A percentile compares a stretch with the other conserved stretches of the same genome.
Conservation (phyloP, 1,140 invertebrate genomes). For the Aethina tumida region DNA sequence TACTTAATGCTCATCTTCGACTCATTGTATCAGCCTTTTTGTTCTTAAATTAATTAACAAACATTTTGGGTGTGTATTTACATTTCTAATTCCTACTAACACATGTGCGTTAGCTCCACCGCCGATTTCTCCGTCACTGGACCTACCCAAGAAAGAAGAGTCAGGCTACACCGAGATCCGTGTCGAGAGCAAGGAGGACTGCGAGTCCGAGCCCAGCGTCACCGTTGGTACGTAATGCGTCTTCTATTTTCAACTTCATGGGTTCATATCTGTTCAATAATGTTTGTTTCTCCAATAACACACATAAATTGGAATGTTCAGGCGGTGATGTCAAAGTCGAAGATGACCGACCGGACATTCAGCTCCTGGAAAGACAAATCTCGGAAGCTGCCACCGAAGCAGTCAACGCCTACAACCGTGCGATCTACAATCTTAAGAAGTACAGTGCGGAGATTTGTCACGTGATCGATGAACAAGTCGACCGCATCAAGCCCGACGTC, state of each 20-base stretch:
- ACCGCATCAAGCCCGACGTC: constrained; percentile 40
- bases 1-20: constrained; percentile 1
- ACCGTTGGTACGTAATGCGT: constrained; percentile 17
- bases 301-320: constrained; percentile 10
- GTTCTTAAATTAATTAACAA: constrained; percentile 11
- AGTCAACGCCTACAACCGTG: constrained; percentile 45
- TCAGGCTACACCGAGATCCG: constrained; percentile 27
- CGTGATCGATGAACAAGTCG: constrained; percentile 47
- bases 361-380: constrained; percentile 41
- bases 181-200: constrained; percentile 22
- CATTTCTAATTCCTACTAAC: no score
- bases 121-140: constrained; percentile 25
- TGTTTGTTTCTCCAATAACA: constrained; percentile 4
- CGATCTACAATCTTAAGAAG: constrained; percentile 42
- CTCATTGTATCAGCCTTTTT: constrained; percentile 1
- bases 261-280: not conserved
- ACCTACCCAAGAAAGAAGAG: constrained; percentile 20
- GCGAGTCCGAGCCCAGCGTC: constrained; percentile 13
- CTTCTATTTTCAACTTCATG: not conserved
- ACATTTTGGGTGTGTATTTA: no score
- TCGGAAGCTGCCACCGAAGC: constrained; percentile 43
- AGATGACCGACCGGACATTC: constrained; percentile 5
- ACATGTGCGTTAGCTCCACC: constrained; percentile 23
- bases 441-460: constrained; percentile 51
- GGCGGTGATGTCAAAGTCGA: constrained; percentile 23